Evolutionary conservation across 2,113 vertebrate species (phyloP), one percentile per base, ranked within the genome.

Genomic region (Turnix velox): DNA sequence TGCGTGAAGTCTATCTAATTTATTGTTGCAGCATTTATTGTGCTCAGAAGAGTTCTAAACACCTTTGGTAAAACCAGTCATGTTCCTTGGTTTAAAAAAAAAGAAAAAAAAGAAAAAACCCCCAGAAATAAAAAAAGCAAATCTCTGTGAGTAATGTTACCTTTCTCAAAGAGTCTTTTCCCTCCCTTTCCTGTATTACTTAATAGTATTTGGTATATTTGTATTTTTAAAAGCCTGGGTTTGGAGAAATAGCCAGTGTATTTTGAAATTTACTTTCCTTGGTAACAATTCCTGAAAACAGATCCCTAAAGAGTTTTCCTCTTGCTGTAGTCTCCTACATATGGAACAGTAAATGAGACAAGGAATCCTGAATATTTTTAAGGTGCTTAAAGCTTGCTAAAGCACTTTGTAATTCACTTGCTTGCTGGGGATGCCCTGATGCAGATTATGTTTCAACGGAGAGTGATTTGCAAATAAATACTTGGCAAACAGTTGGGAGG

Each of bases 401-500:
- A 95, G 48, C 13, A 54, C 16, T 69, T 91, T 13, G 19, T 67
- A 91, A 84, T 93, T 94, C 46, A 57, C 43, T 87, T 93, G 28
- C 54, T 95, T 95, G 66, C 37, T 71, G 65, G 69, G 73, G 94
- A 88, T 81, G 85, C 28, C 75, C n/a, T 88, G 51, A 65, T n/a
- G 59, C 69, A 95, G 76, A 88, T 93, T 94, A 91, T 95, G 61
- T 73, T 87, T 91, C 73, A 84, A 45, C 4, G 9, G 75, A 85
- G 40, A 90, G 63, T 66, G 55, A 67, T 87, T 79, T 76, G 51
- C n/a, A 54, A 96, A 96, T 90, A 96, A 97, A 96, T 81, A 76
- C 63, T 96, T 91, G 76, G 88, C 93, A 95, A 96, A 96, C 85
- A 97, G 35, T 91, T 96, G 90, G 63, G 74, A 97, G 61, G 71